Evolutionary conservation across 2,113 vertebrate genomes (phyloP).

Genomic region (Hippocampus comes): DNA sequence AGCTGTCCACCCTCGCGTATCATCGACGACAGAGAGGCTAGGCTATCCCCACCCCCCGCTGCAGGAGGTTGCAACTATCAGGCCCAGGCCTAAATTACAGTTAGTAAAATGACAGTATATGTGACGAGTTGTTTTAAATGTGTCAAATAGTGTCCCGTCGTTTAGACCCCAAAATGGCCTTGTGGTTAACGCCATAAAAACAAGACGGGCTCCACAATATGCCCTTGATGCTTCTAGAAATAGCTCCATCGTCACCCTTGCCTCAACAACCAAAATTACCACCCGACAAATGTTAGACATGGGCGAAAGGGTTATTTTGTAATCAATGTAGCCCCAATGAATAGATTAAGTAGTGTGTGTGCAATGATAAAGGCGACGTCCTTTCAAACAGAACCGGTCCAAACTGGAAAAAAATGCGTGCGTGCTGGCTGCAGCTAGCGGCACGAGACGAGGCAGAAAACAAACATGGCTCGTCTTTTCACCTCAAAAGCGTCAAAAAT

Average conservation of each 20-base stretch:
- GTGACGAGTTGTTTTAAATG: not conserved
- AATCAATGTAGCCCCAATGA: not conserved
- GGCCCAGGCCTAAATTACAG: constrained; percentile 45
- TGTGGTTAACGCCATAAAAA: not conserved
- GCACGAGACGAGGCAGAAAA: constrained; percentile 7
- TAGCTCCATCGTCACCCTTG: constrained; percentile 35
- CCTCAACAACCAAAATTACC: not conserved
- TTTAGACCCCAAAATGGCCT: not conserved
- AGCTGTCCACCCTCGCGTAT: constrained; percentile 54
- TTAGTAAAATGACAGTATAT: constrained; percentile 26
- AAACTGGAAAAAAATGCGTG: constrained; percentile 55
- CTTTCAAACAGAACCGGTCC: constrained; percentile 57
- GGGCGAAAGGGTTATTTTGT: not conserved
- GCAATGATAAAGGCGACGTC: constrained; percentile 25
- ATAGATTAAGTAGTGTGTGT: constrained; percentile 20
- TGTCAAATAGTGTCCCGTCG: constrained; percentile 23
- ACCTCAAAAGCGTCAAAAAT: constrained; percentile 1
- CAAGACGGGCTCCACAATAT: constrained; percentile 3
- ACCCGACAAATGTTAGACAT: not conserved
- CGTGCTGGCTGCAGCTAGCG: constrained; percentile 27
- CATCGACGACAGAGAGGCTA: constrained; percentile 63
- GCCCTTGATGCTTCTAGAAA: constrained; percentile 54
- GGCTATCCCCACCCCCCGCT: constrained; percentile 61
- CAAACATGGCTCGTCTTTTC: not conserved
- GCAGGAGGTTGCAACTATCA: constrained; percentile 49